Evolutionary conservation across 2,888 invertebrate species (phyloP).

Genomic region (Standfussiana lucernea): DNA sequence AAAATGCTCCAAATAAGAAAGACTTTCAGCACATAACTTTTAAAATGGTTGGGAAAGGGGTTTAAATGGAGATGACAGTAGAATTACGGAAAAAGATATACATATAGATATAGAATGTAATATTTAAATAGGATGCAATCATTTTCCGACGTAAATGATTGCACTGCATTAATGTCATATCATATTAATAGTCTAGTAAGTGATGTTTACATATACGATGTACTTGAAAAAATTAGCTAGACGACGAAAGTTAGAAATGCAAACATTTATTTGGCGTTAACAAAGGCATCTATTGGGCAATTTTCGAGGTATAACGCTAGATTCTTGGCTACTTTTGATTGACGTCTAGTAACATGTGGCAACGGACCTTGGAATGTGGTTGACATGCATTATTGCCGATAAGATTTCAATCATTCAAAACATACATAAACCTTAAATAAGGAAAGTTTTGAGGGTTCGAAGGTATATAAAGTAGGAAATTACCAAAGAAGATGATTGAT

Average conservation of each 20-base stretch:
- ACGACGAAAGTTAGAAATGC: conserved; percentile 33
- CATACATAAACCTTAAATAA: too few species aligned
- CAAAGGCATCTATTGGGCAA: conserved; percentile 20
- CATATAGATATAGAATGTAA: too few species aligned
- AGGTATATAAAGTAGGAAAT: neutral
- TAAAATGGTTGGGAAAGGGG: neutral
- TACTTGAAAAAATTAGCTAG: conserved; percentile 31
- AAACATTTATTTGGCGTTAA: conserved; percentile 38
- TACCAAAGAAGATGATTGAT: neutral
- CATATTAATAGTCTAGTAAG: neutral
- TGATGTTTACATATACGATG: neutral
- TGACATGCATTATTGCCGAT: conserved; percentile 7
- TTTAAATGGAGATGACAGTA: neutral
- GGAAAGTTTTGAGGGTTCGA: neutral
- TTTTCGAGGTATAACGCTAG: conserved; percentile 15
- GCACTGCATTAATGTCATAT: neutral
- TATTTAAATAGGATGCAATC: too few species aligned
- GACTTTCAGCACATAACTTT: neutral
- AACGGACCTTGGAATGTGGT: conserved; percentile 41
- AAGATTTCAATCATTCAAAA: too few species aligned
- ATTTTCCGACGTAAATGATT: too few species aligned
- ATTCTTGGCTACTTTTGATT: conserved; percentile 29
- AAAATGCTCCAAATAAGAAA: neutral
- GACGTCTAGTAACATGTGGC: conserved; percentile 3
- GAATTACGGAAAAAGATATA: neutral